phyloP scores from a whole-genome alignment of 2,888 invertebrate genomes.

The Ectobius pallidus region DNA sequence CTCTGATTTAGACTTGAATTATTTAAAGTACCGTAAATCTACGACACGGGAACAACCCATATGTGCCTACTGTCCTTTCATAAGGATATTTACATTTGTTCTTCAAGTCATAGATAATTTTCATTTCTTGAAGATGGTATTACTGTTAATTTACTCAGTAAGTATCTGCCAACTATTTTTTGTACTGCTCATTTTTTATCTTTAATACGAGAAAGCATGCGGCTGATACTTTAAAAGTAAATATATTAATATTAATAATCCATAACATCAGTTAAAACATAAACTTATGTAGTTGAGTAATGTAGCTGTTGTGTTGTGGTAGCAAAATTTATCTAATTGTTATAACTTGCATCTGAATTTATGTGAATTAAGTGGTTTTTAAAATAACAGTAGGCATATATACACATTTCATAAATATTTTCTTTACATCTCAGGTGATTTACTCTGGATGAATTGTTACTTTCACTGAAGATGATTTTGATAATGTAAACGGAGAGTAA shows the following conservation, averaged over 20 bases:
- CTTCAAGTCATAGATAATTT: background rate
- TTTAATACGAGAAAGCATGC: background rate
- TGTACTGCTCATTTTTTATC: background rate
- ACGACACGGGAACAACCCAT: too few species aligned
- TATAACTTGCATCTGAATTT: background rate
- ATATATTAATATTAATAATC: too few species aligned
- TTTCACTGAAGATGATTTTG: too few species aligned
- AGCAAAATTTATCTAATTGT: background rate
- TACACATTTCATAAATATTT: too few species aligned
- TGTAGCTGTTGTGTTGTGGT: background rate
- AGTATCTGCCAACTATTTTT: background rate
- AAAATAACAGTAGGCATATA: background rate
- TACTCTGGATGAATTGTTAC: too few species aligned
- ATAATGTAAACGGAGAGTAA: too few species aligned
- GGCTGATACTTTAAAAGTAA: background rate
- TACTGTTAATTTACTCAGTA: background rate
- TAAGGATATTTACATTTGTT: background rate
- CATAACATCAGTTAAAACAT: background rate
- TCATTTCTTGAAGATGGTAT: background rate
- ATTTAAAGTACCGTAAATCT: too few species aligned
- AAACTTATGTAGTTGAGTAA: background rate
- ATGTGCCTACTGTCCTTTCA: background rate
- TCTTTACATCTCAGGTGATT: too few species aligned
- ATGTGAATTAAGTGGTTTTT: background rate
- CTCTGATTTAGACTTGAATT: too few species aligned